phyloP scores from a whole-genome alignment of 2,113 vertebrate genomes.

The Nematolebias whitei region DNA sequence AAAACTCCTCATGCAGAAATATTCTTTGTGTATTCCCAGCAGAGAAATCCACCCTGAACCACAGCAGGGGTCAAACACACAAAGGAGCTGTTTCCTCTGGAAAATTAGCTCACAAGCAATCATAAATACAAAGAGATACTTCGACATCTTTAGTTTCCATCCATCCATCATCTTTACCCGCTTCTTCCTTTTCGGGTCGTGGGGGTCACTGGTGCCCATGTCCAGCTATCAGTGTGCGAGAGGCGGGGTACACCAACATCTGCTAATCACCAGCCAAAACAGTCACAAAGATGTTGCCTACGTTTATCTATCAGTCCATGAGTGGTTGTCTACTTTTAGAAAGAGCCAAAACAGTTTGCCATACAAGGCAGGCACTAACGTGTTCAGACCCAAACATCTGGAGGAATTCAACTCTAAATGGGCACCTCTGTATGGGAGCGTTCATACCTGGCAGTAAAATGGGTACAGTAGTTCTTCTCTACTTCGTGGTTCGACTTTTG shows the following conservation, averaged over 20 bases:
- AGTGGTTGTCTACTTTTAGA: conserved; percentile 62
- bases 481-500: too few relatives aligned
- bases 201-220: too few relatives aligned
- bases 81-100: conserved; percentile 44
- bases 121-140: conserved; percentile 16
- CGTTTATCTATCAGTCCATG: too few relatives aligned
- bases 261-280: conserved; percentile 53
- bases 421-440: too few relatives aligned
- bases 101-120: conserved; percentile 57
- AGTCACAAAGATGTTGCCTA: conserved; percentile 24
- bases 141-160: conserved; percentile 39
- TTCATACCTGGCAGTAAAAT: too few relatives aligned
- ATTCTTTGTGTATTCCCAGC: conserved; percentile 15
- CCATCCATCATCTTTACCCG: too few relatives aligned
- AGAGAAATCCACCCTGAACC: conserved; percentile 15
- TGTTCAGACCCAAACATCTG: too few relatives aligned
- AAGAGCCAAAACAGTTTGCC: conserved; percentile 25
- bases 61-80: conserved; percentile 23
- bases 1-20: neutral
- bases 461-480: too few relatives aligned
- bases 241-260: too few relatives aligned
- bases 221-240: too few relatives aligned
- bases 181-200: too few relatives aligned
- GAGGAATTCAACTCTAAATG: too few relatives aligned
- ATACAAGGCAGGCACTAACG: neutral